Conservation (phyloP, 2,888 invertebrate species). For the Allygus modestus region DNA sequence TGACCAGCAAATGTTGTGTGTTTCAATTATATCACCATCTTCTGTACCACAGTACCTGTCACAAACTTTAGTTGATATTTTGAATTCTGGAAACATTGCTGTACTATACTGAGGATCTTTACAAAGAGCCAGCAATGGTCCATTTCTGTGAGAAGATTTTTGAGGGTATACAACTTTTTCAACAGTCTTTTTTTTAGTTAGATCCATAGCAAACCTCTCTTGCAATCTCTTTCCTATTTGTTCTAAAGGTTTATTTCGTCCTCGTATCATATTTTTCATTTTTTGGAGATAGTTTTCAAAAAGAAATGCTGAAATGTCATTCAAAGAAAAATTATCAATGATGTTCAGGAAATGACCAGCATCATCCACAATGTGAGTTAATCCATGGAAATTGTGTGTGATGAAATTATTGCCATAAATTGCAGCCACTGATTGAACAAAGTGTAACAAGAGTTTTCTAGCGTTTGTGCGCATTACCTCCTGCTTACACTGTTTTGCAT, state of each 20-base stretch:
- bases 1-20: slow-evolving; percentile 49
- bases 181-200: slow-evolving; percentile 2
- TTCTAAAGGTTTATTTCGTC: neutral
- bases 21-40: slow-evolving; percentile 52
- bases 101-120: slow-evolving; percentile 41
- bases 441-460: slow-evolving; percentile 35
- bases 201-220: slow-evolving; percentile 24
- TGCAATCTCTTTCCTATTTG: neutral
- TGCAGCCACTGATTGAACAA: slow-evolving; percentile 56
- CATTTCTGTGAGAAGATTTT: slow-evolving; percentile 43
- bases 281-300: neutral
- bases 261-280: neutral
- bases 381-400: slow-evolving; percentile 15
- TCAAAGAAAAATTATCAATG: slow-evolving; percentile 50
- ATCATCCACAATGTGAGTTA: slow-evolving; percentile 53
- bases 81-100: slow-evolving; percentile 27
- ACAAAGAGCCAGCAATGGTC: slow-evolving; percentile 49
- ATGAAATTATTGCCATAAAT: slow-evolving; percentile 46
- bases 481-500: slow-evolving; percentile 35
- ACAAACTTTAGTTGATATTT: slow-evolving; percentile 19
- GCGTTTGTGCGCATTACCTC: slow-evolving; percentile 26
- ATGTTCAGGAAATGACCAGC: slow-evolving; percentile 48
- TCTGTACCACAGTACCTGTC: slow-evolving; percentile 47
- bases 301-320: slow-evolving; percentile 51
- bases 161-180: slow-evolving; percentile 17